phyloP scores from a whole-genome alignment of 2,888 invertebrate genomes.

The Hartigia nigra region DNA sequence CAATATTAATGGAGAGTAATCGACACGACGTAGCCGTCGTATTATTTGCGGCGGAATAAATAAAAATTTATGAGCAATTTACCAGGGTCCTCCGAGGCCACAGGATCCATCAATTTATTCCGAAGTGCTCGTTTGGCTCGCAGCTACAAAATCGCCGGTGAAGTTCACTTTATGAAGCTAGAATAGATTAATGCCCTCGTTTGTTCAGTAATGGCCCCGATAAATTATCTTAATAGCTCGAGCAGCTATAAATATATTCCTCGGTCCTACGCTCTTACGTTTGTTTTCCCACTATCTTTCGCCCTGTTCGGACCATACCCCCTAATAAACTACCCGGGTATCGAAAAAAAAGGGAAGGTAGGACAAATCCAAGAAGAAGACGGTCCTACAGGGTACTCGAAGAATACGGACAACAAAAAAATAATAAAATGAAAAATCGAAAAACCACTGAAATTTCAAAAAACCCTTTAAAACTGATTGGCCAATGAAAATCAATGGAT shows the following conservation, averaged over 20 bases:
- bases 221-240: slow-evolving; percentile 65
- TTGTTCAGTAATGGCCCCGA: slow-evolving; percentile 65
- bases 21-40: slow-evolving; percentile 13
- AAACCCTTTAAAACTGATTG: neutral
- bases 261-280: slow-evolving; percentile 51
- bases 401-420: neutral
- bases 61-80: slow-evolving; percentile 61
- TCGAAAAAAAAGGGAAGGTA: neutral
- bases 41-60: slow-evolving; percentile 52
- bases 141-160: slow-evolving; percentile 63
- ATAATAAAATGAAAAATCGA: slow-evolving; percentile 8
- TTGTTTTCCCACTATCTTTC: slow-evolving; percentile 50
- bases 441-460: neutral
- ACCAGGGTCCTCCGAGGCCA: slow-evolving; percentile 28
- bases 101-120: slow-evolving; percentile 59
- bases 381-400: neutral
- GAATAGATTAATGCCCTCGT: slow-evolving; percentile 66
- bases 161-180: slow-evolving; percentile 65
- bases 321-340: slow-evolving; percentile 21
- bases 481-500: slow-evolving; percentile 14
- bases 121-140: slow-evolving; percentile 63
- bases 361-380: neutral
- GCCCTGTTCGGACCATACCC: slow-evolving; percentile 26
- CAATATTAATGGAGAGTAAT: slow-evolving; percentile 6
- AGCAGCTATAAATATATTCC: slow-evolving; percentile 63